Evolutionary conservation across 1,140 invertebrate genomes (phyloP).

Genomic region (Drosophila bipectinata): DNA sequence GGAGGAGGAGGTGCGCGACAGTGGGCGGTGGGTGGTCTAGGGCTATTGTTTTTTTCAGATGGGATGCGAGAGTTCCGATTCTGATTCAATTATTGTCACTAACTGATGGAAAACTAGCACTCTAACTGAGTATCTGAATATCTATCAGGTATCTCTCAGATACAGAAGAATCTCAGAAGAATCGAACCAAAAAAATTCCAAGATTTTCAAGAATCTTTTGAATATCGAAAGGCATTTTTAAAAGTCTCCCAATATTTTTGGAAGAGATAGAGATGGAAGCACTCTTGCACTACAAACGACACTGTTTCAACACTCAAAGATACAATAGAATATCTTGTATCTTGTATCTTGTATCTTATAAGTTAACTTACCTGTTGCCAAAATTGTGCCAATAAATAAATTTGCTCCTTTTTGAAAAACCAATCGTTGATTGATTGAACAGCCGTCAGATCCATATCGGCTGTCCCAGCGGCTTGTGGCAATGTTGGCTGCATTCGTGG

Average conservation of each 20-base stretch:
- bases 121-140: too few species aligned
- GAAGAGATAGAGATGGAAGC: too few species aligned
- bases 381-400: slow-evolving; percentile 95
- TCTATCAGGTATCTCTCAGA: too few species aligned
- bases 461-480: slow-evolving; percentile 86
- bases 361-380: slow-evolving; percentile 93
- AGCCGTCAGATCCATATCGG: slow-evolving; percentile 91
- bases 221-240: neutral
- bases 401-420: slow-evolving; percentile 97
- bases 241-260: too few species aligned
- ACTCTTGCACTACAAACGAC: too few species aligned
- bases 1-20: neutral
- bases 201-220: slow-evolving; percentile 7
- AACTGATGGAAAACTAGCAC: too few species aligned
- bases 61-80: too few species aligned
- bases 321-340: too few species aligned
- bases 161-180: too few species aligned
- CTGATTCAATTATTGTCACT: too few species aligned
- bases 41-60: slow-evolving; percentile 15
- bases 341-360: too few species aligned
- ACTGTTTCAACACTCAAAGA: too few species aligned
- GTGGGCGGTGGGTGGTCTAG: slow-evolving; percentile 11
- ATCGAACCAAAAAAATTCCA: neutral
- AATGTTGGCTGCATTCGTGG: slow-evolving; percentile 89
- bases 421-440: slow-evolving; percentile 95